These are phyloP conservation scores for Drosophila melanica DNA, from an alignment of 1,140 invertebrate genomes.

Conservation along the genomic window DNA sequence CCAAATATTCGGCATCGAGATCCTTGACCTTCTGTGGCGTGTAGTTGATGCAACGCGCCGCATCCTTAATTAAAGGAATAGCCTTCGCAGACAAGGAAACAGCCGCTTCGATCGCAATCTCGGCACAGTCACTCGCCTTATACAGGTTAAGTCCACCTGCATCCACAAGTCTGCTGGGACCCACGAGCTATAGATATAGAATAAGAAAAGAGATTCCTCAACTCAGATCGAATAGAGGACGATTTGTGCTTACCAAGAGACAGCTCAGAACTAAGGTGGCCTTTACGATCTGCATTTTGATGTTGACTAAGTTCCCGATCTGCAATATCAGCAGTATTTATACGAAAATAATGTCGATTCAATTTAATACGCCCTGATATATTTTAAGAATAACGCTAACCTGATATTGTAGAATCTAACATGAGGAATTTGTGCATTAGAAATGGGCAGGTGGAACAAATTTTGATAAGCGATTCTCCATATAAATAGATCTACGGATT, in stretches of 20 bases:
- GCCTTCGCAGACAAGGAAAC: neutral
- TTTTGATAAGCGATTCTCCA: neutral
- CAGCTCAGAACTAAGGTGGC: neutral
- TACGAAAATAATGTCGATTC: neutral
- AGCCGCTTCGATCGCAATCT: neutral
- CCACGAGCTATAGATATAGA: neutral
- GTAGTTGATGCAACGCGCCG: neutral
- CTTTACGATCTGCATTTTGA: neutral
- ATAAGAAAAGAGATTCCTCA: neutral
- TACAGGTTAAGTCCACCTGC: neutral
- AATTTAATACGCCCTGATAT: neutral
- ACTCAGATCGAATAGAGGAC: neutral
- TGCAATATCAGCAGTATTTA: neutral
- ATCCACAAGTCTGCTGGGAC: neutral
- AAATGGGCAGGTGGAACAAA: neutral
- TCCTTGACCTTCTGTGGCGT: neutral
- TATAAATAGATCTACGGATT: neutral
- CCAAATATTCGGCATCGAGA: neutral
- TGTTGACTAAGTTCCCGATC: neutral
- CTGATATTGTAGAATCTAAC: no score
- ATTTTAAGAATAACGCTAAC: no score
- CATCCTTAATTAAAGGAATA: neutral
- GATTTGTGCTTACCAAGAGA: neutral
- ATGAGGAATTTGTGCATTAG: neutral
- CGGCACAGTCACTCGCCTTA: neutral